Evolutionary conservation across 2,888 invertebrate species (phyloP).

Genomic region (Scaptomyza reducta): DNA sequence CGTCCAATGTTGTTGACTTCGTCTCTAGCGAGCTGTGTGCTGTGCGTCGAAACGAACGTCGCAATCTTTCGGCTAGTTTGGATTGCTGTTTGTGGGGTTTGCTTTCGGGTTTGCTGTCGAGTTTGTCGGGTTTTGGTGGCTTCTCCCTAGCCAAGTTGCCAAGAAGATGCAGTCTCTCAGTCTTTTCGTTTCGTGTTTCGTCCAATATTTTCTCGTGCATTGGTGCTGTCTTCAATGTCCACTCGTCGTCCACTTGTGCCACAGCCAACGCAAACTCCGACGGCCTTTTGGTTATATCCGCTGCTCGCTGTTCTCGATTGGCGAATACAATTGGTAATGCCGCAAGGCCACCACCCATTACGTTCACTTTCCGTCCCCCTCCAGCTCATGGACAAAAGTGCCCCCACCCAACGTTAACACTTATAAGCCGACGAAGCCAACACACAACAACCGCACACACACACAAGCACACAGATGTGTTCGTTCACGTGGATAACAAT

Average conservation of each 20-base stretch:
- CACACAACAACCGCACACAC: not conserved
- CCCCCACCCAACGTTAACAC: conserved; percentile 20
- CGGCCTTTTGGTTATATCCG: conserved; percentile 27
- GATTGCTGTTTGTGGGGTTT: conserved; percentile 74
- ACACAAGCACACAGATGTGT: not conserved
- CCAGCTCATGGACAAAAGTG: conserved; percentile 42
- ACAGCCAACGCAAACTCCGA: conserved; percentile 13
- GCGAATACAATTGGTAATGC: conserved; percentile 74
- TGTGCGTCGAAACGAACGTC: conserved; percentile 80
- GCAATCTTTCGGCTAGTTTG: conserved; percentile 77
- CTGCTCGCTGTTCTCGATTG: conserved; percentile 35
- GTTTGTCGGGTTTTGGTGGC: conserved; percentile 48
- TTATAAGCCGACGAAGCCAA: conserved; percentile 9
- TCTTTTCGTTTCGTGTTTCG: conserved; percentile 68
- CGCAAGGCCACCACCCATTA: conserved; percentile 83
- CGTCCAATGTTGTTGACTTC: conserved; percentile 56
- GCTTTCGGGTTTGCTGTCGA: conserved; percentile 23
- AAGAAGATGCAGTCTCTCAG: conserved; percentile 67
- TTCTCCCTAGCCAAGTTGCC: conserved; percentile 67
- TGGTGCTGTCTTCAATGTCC: conserved; percentile 52
- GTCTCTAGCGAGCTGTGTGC: conserved; percentile 78
- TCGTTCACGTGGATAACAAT: conserved; percentile 15
- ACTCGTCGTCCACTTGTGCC: conserved; percentile 9
- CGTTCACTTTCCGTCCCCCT: conserved; percentile 65
- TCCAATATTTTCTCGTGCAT: conserved; percentile 81